Evolutionary conservation across 2,888 invertebrate species (phyloP).

Genomic region (Mythimna ferrago): DNA sequence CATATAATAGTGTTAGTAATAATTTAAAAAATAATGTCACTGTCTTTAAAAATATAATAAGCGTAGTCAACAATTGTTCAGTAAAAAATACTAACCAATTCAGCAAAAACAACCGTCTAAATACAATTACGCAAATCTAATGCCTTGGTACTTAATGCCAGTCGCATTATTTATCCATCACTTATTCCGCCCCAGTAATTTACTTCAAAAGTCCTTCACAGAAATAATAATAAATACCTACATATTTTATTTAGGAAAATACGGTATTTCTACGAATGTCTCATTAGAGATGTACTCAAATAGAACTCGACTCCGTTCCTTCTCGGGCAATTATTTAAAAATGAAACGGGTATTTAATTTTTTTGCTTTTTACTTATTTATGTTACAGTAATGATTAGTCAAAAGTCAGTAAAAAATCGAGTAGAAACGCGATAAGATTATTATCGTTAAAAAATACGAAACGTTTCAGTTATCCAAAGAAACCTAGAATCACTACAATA

Average conservation of each 20-base stretch:
- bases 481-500: too few relatives aligned
- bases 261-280: slow-evolving; percentile 18
- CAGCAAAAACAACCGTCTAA: slow-evolving; percentile 4
- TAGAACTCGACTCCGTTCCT: slow-evolving; percentile 13
- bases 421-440: too few relatives aligned
- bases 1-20: too few relatives aligned
- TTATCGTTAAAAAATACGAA: too few relatives aligned
- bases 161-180: slow-evolving; percentile 25
- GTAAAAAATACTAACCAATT: neutral
- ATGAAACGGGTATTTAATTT: slow-evolving; percentile 14
- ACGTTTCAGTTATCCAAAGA: too few relatives aligned
- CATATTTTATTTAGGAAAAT: slow-evolving; percentile 24
- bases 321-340: slow-evolving; percentile 46
- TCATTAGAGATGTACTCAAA: slow-evolving; percentile 45
- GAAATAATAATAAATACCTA: slow-evolving; percentile 32
- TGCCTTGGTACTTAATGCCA: slow-evolving; percentile 11
- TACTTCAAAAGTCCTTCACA: slow-evolving; percentile 19
- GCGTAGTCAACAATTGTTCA: too few relatives aligned
- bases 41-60: too few relatives aligned
- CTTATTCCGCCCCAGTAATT: slow-evolving; percentile 36
- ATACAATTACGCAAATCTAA: slow-evolving; percentile 26
- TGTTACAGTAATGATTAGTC: too few relatives aligned
- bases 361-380: slow-evolving; percentile 2
- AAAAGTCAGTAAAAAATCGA: too few relatives aligned
- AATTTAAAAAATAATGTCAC: too few relatives aligned